phyloP scores from a whole-genome alignment of 1,140 invertebrate species.

The Trichogramma pretiosum region DNA sequence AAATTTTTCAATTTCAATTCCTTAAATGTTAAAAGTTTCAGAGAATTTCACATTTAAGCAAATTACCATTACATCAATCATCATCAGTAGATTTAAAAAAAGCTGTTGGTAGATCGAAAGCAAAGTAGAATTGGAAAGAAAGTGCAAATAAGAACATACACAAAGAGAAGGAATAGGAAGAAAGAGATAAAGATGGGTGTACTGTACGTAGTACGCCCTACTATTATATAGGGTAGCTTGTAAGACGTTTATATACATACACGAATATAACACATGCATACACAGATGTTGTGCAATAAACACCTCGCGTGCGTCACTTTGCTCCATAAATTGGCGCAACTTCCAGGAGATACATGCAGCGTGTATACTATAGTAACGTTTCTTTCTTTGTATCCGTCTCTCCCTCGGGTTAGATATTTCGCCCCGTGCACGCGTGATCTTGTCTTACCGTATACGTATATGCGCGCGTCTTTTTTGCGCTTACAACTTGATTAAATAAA shows the following conservation, averaged over 20 bases:
- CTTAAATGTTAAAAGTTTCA: no score
- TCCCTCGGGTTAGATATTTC: constrained; percentile 11
- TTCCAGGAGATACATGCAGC: constrained; percentile 7
- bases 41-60: no score
- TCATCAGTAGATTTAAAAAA: no score
- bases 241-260: no score
- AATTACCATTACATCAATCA: no score
- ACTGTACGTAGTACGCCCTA: constrained; percentile 37
- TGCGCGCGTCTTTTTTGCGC: not conserved
- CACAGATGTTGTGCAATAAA: constrained; percentile 47
- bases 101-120: no score
- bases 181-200: constrained; percentile 17
- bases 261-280: no score
- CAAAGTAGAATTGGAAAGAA: no score
- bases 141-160: constrained; percentile 17
- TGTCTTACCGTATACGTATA: no score
- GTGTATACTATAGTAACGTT: not conserved
- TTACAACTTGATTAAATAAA: constrained; percentile 13
- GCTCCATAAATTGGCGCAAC: constrained; percentile 43
- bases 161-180: constrained; percentile 5
- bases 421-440: no score
- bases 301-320: constrained; percentile 45
- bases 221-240: no score
- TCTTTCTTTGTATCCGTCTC: not conserved
- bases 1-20: no score